Conservation (phyloP, 2,888 invertebrate genomes). For the Resseliella maxima region DNA sequence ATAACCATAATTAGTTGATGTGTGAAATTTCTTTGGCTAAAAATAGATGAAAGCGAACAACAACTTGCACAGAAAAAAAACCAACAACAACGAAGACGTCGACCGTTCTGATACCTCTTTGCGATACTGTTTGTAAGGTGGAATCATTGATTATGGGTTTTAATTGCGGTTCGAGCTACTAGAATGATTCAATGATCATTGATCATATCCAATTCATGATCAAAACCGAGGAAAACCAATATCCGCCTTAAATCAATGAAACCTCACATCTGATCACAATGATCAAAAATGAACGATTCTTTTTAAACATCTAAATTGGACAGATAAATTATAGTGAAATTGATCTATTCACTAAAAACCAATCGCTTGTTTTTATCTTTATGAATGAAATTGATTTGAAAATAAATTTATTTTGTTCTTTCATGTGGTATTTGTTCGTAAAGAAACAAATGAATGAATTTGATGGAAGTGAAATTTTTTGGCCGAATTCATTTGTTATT, state of each 20-base stretch:
- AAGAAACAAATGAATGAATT: no score
- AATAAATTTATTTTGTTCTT: no score
- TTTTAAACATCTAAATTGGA: no score
- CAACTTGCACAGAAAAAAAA: background rate
- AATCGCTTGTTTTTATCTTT: no score
- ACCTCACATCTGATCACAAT: no score
- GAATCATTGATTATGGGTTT: constrained; percentile 22
- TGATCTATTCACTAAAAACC: background rate
- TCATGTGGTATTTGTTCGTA: no score
- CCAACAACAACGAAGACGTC: background rate
- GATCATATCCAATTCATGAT: background rate
- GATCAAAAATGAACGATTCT: no score
- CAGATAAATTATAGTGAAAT: no score
- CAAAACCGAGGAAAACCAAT: background rate
- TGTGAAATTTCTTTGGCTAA: constrained; percentile 34
- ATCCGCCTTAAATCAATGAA: background rate
- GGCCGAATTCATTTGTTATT: background rate
- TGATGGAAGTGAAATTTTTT: background rate
- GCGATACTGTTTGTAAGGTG: background rate
- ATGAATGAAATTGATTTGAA: background rate
- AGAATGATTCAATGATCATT: constrained; percentile 8
- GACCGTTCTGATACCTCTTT: no score
- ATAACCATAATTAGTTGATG: constrained; percentile 51
- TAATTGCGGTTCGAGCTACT: constrained; percentile 2
- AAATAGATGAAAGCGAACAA: constrained; percentile 48